Evolutionary conservation across 1,140 invertebrate genomes (phyloP), one percentile per base, ranked within the genome.

Genomic region (Artemia franciscana): DNA sequence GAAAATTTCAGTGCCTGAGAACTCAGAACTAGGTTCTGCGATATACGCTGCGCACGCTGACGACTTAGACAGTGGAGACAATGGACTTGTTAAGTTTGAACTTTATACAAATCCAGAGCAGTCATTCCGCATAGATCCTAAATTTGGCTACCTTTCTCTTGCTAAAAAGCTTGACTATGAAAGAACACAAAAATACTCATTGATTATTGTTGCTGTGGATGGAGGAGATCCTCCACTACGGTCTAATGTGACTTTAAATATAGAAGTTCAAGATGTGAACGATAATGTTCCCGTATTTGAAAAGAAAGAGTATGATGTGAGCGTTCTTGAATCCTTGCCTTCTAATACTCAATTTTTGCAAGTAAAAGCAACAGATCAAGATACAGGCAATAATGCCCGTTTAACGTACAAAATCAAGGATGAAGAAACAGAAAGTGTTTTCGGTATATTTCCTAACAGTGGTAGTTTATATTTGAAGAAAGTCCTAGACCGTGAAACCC

Each of bases 241-340:
- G 3, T 79, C 86, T 18, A 92, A 88, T 71, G 75, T 93, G 56
- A 91, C 85, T 24, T 76, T 95, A 26, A 78, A 82, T 26, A 80
- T 95, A 2, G 87, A 91, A 70, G 90, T 95, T 3, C 88, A 93
- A 72, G 90, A 93, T 72, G 83, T 91, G 60, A 93, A 93, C 74
- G 90, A 93, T 76, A 92, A 93, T 74, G 78, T 84, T 60, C 90
- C 90, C 21, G 63, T 67, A 5, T 93, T 93, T 69, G 86, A 91
- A 70, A 80, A 83, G 68, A 79, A 81, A 15, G 82, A 86, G 65
- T 92, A 91, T 70, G 77, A 77, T 58, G 81, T 88, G 25, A 83
- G 82, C 69, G 82, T 92, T 57, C 73, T 82, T 65, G 90, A 92
- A 76, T 84, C 84, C 57, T 77, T 85, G 67, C 78, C 81, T 66